phyloP scores from a whole-genome alignment of 1,140 invertebrate genomes.

The Homarus americanus region DNA sequence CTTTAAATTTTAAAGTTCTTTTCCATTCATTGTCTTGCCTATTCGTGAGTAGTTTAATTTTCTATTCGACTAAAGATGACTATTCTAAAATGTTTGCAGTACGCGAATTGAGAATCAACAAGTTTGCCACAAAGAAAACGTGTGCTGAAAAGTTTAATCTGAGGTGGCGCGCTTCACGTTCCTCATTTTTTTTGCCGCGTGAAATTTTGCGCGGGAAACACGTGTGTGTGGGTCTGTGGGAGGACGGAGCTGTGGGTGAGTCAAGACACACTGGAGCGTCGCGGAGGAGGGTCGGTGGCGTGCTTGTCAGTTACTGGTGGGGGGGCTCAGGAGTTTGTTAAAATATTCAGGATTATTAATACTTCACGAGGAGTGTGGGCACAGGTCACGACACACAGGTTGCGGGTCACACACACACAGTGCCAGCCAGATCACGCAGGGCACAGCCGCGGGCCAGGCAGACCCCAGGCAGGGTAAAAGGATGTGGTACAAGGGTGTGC shows the following conservation, averaged over 20 bases:
- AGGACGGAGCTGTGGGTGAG: not conserved
- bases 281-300: conserved; percentile 8
- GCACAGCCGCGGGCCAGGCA: conserved; percentile 17
- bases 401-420: conserved; percentile 43
- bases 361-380: conserved; percentile 34
- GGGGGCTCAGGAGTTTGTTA: not conserved
- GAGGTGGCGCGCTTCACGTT: conserved; percentile 1
- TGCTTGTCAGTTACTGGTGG: conserved; percentile 29
- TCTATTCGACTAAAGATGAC: not conserved
- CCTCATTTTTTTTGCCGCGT: conserved; percentile 42
- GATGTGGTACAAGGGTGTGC: not conserved
- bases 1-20: not conserved
- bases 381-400: conserved; percentile 53
- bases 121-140: conserved; percentile 14
- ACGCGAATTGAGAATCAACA: not conserved
- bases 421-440: conserved; percentile 48
- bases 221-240: conserved; percentile 36
- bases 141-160: conserved; percentile 21
- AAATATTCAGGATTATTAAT: conserved; percentile 58
- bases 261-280: not conserved
- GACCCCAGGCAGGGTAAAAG: not conserved
- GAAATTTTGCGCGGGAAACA: conserved; percentile 66
- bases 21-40: not conserved
- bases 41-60: not conserved
- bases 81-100: not conserved